These are phyloP conservation scores for Augiades crinisus DNA, from an alignment of 2,888 invertebrate genomes.

Conservation along the genomic window DNA sequence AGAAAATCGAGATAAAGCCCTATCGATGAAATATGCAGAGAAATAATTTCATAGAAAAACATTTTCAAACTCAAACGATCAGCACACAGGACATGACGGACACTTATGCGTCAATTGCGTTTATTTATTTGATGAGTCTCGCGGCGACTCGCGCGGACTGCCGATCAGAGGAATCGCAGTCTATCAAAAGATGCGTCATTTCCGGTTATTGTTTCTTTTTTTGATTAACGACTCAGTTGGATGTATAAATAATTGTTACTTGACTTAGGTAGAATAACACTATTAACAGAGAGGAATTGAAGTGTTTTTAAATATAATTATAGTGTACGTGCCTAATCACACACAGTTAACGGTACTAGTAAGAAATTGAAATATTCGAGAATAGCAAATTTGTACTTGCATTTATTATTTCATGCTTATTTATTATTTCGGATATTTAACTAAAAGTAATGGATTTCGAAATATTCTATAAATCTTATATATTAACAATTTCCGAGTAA, in stretches of 20 bases:
- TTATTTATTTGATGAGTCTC: constrained; percentile 14
- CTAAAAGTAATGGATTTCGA: too few species aligned
- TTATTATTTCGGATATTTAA: too few species aligned
- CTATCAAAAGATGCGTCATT: constrained; percentile 16
- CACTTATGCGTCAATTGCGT: constrained; percentile 4
- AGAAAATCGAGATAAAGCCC: too few species aligned
- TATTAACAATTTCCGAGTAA: too few species aligned
- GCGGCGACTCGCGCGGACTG: neutral
- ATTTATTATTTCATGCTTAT: too few species aligned
- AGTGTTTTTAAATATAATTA: neutral
- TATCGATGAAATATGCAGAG: neutral
- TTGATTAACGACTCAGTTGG: neutral
- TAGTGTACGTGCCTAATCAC: neutral
- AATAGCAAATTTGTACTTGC: too few species aligned
- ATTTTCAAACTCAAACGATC: neutral
- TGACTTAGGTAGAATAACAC: too few species aligned
- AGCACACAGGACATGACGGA: constrained; percentile 1
- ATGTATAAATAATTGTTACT: neutral
- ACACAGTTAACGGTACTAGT: neutral
- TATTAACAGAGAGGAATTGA: neutral
- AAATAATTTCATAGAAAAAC: neutral
- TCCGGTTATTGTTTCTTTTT: constrained; percentile 23
- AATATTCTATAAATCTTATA: too few species aligned
- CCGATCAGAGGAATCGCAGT: constrained; percentile 13
- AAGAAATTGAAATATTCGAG: neutral